phyloP scores from a whole-genome alignment of 2,113 vertebrate genomes.

The Engystomops pustulosus region DNA sequence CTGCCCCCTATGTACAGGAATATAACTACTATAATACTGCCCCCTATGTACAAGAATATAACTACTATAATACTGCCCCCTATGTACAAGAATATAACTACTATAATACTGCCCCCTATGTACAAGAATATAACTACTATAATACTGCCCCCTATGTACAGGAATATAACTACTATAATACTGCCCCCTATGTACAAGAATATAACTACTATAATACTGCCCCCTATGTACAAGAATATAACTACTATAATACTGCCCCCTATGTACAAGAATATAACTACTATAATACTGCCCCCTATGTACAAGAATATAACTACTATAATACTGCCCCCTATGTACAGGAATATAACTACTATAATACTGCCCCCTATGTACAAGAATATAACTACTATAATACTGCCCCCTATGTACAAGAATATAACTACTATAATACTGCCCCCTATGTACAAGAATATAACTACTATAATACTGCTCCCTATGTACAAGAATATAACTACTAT shows the following conservation, averaged over 20 bases:
- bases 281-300: too few species aligned
- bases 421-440: too few species aligned
- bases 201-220: slow-evolving; percentile 10
- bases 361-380: too few species aligned
- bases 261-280: not conserved
- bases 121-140: slow-evolving; percentile 1
- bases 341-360: too few species aligned
- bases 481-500: too few species aligned
- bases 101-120: not conserved
- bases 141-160: not conserved
- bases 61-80: slow-evolving; percentile 5
- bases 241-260: not conserved
- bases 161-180: slow-evolving; percentile 14
- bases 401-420: too few species aligned
- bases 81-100: not conserved
- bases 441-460: too few species aligned
- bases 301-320: too few species aligned
- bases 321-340: too few species aligned
- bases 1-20: not conserved
- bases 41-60: slow-evolving; percentile 16
- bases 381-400: too few species aligned
- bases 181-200: not conserved
- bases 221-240: slow-evolving; percentile 13
- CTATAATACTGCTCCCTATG: too few species aligned
- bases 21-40: slow-evolving; percentile 27